Evolutionary conservation across 2,888 invertebrate genomes (phyloP).

Genomic region (Cheiracanthium punctorium): DNA sequence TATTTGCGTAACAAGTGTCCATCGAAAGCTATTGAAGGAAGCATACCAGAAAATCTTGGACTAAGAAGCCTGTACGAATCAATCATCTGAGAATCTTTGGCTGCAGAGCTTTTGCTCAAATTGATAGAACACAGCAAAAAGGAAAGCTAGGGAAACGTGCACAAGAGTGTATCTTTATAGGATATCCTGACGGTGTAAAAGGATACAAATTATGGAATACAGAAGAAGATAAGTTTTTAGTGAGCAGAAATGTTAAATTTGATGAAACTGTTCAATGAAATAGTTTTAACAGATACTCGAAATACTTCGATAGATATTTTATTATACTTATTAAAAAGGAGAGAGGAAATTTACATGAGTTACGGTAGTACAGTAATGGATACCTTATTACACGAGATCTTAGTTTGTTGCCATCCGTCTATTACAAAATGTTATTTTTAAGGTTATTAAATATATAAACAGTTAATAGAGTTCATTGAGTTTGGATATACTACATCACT

Average conservation of each 20-base stretch:
- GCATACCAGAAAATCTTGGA: neutral
- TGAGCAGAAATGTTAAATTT: neutral
- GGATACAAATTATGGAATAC: conserved; percentile 5
- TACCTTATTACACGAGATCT: too few relatives aligned
- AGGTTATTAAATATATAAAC: too few relatives aligned
- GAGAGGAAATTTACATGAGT: too few relatives aligned
- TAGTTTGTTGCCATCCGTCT: too few relatives aligned
- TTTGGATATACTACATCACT: too few relatives aligned
- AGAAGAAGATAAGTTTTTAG: neutral
- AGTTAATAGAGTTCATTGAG: too few relatives aligned
- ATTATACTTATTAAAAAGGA: too few relatives aligned
- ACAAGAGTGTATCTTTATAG: neutral
- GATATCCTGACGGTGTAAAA: neutral
- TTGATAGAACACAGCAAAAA: neutral
- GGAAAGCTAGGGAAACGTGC: conserved; percentile 3
- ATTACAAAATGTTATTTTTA: too few relatives aligned
- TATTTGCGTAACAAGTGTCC: conserved; percentile 17
- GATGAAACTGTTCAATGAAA: neutral
- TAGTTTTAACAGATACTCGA: too few relatives aligned
- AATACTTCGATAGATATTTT: too few relatives aligned
- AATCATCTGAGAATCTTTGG: neutral
- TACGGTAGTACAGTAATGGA: too few relatives aligned
- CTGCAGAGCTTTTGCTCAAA: conserved; percentile 2
- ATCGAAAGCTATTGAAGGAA: neutral
- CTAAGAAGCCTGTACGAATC: neutral